These are phyloP conservation scores for Herminia tarsipennalis DNA, from an alignment of 2,888 invertebrate genomes.

Conservation along the genomic window DNA sequence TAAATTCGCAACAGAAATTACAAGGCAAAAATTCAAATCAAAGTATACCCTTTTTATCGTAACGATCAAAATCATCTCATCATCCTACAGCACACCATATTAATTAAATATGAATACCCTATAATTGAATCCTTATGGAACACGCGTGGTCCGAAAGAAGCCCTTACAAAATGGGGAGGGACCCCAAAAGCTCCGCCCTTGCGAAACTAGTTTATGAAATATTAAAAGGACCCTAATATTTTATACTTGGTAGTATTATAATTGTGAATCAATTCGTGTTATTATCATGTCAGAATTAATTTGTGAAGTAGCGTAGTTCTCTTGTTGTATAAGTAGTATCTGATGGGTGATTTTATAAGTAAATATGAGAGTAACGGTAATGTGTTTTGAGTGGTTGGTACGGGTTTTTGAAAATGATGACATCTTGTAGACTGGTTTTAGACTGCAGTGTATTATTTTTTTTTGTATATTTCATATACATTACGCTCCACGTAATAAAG, in stretches of 20 bases:
- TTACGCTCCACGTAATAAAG: no score
- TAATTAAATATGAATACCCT: slow-evolving; percentile 83
- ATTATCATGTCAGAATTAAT: slow-evolving; percentile 81
- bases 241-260: slow-evolving; percentile 58
- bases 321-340: slow-evolving; percentile 61
- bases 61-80: slow-evolving; percentile 61
- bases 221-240: slow-evolving; percentile 71
- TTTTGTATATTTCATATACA: no score
- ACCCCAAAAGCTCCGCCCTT: slow-evolving; percentile 66
- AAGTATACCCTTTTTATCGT: slow-evolving; percentile 9
- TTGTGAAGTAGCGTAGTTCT: slow-evolving; percentile 59
- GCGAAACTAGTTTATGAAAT: slow-evolving; percentile 74
- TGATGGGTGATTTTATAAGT: slow-evolving; percentile 51
- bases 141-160: slow-evolving; percentile 66
- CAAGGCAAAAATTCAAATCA: slow-evolving; percentile 1
- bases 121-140: slow-evolving; percentile 79
- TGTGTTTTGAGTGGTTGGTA: slow-evolving; percentile 11
- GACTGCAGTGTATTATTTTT: no score
- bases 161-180: slow-evolving; percentile 58
- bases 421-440: slow-evolving; percentile 4
- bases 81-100: slow-evolving; percentile 56
- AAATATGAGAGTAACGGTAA: slow-evolving; percentile 33
- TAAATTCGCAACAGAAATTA: neutral
- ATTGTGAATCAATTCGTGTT: slow-evolving; percentile 78
- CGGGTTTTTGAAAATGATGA: slow-evolving; percentile 3